A percentile compares a stretch with the other conserved stretches of the same genome.
Evolutionary conservation across 2,113 vertebrate genomes (phyloP).

Genomic region (Nanger granti): DNA sequence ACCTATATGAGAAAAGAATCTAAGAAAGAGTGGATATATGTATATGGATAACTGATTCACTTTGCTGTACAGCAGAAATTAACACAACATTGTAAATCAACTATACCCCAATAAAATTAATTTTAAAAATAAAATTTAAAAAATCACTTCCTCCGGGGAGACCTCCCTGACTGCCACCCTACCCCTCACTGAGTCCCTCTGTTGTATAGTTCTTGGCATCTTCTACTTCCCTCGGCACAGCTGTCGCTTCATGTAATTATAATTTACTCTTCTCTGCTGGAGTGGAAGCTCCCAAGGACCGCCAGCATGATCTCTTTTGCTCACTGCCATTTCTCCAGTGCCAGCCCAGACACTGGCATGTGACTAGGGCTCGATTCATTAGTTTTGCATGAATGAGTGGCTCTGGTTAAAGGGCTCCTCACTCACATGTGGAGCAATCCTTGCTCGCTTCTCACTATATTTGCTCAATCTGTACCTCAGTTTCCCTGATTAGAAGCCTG

Average conservation of each 20-base stretch:
- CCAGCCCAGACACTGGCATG: neutral
- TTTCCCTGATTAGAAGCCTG: neutral
- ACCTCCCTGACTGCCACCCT: neutral
- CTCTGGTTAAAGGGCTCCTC: neutral
- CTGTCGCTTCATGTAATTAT: too few relatives aligned
- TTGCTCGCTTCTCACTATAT: neutral
- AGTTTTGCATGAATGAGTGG: neutral
- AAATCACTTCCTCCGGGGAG: neutral
- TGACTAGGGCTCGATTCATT: neutral
- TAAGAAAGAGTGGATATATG: neutral
- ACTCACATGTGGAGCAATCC: rapidly evolving
- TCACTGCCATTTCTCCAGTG: neutral
- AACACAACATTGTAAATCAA: neutral
- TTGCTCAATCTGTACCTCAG: neutral
- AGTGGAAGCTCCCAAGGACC: neutral
- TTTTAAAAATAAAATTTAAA: neutral
- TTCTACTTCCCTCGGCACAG: neutral
- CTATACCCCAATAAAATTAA: neutral
- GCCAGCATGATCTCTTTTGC: neutral
- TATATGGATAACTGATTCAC: neutral
- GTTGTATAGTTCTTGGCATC: neutral
- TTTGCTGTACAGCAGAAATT: neutral
- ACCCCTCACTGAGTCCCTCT: rapidly evolving
- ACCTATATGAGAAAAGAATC: neutral
- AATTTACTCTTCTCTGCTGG: neutral